Percentiles rank a stretch among this genome's conserved stretches.
These are phyloP conservation scores for Epinephelus lanceolatus DNA, from an alignment of 2,113 vertebrate genomes.

Conservation along the genomic window DNA sequence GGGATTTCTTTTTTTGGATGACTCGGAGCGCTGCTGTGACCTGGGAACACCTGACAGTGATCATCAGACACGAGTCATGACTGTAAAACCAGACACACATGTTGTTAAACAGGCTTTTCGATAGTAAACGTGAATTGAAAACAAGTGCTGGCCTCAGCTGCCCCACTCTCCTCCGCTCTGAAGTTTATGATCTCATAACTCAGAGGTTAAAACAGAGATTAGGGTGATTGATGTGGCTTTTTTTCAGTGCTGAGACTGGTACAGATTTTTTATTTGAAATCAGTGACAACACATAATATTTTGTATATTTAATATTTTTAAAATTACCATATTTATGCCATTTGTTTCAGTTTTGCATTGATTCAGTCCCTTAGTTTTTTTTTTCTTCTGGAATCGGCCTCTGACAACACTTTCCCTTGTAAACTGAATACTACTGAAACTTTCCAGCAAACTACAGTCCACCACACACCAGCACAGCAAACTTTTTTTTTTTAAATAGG, in stretches of 20 bases:
- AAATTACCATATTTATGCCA: constrained; percentile 54
- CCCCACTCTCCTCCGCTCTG: not conserved
- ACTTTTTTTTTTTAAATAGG: not conserved
- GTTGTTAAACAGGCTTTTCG: constrained; percentile 33
- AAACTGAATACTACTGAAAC: constrained; percentile 58
- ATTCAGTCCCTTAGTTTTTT: constrained; percentile 1
- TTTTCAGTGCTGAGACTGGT: not conserved
- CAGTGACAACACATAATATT: constrained; percentile 19
- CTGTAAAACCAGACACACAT: constrained; percentile 28
- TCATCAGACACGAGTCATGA: constrained; percentile 10
- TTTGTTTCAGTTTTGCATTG: too few species aligned
- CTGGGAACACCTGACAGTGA: constrained; percentile 17
- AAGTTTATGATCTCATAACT: constrained; percentile 9
- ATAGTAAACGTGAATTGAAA: constrained; percentile 4
- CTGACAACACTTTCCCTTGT: constrained; percentile 3
- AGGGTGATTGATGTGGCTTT: not conserved
- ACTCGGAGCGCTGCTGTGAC: constrained; percentile 2
- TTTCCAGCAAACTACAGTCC: not conserved
- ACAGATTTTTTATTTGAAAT: constrained; percentile 17
- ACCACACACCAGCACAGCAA: not conserved
- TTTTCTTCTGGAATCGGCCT: not conserved
- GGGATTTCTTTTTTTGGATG: not conserved
- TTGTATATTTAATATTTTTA: constrained; percentile 44
- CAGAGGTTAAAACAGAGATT: not conserved
- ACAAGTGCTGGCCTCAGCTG: not conserved